Evolutionary conservation across 2,797 vertebrate species (phyloP), one percentile per base, ranked within the genome.

Genomic region (Lophotriccus pileatus): DNA sequence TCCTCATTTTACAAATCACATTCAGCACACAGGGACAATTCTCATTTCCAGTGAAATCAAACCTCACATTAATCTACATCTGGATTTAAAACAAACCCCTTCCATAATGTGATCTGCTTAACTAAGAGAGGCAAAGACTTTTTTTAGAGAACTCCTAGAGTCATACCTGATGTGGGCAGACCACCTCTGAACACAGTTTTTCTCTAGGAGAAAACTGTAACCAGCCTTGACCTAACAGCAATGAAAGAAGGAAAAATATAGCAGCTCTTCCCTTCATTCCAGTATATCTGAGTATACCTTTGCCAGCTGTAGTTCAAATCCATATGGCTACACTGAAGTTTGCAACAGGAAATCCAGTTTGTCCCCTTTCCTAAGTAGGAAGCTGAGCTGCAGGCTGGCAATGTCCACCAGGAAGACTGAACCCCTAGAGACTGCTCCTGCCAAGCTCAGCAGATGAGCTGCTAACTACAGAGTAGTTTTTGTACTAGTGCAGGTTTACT

Each of bases 1-100:
- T 90, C 55, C 62, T 88, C 62, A 70, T 92, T 90, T 95, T 90
- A 86, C 34, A 94, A 95, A 87, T 72, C 79, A 83, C 58, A 70
- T 67, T 88, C 72, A 94, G 64, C 76, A 75, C 34, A 90, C 3
- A 0, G 24, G 64, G 81, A 34, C 49, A 72, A 62, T 63, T 82
- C 66, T 63, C 70, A 22, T 79, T 93, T 85, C 77, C 72, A 74
- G 19, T 53, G 66, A 89, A 95, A 28, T 50, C 34, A 88, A 89
- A 90, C 25, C 22, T 46, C 67, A 68, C 39, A 79, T 73, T 62
- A 56, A 36, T 73, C 44, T 94, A 84, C 25, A 83, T 52, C 58
- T 56, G 11, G 39, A 77, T 41, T 87, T 76, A 74, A 95, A 75
- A 10, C 1, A 0, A 62, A 47, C 12, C 28, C 17, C n/a, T 32